phyloP scores from a whole-genome alignment of 1,140 invertebrate species.

The Heliconius eleuchia region DNA sequence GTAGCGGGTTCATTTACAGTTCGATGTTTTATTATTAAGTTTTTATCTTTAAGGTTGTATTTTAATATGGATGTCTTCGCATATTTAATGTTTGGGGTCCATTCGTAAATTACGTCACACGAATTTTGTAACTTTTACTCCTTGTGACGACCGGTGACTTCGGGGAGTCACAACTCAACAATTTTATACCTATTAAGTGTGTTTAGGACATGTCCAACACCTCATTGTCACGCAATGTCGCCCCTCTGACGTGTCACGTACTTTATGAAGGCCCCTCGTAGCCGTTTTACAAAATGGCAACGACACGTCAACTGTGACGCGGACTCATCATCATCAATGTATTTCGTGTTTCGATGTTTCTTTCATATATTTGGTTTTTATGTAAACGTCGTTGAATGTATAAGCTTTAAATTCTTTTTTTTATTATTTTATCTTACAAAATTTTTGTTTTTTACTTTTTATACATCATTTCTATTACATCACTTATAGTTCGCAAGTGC shows the following conservation, averaged over 20 bases:
- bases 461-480: constrained; percentile 16
- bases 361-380: constrained; percentile 2
- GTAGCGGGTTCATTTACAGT: not conserved
- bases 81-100: not conserved
- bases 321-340: not conserved
- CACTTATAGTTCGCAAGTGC: constrained; percentile 65
- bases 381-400: not conserved
- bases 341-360: not conserved
- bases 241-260: no score
- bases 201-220: no score
- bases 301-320: not conserved
- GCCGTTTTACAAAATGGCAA: not conserved
- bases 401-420: constrained; percentile 25
- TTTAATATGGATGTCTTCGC: not conserved
- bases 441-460: not conserved
- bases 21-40: constrained; percentile 5
- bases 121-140: no score
- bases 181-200: no score
- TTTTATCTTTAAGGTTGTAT: not conserved
- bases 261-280: no score
- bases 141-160: no score
- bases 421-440: constrained; percentile 15
- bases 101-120: no score
- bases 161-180: no score
- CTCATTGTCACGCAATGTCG: no score